Evolutionary conservation across 2,888 invertebrate species (phyloP).

Genomic region (Ormyrus labotus): DNA sequence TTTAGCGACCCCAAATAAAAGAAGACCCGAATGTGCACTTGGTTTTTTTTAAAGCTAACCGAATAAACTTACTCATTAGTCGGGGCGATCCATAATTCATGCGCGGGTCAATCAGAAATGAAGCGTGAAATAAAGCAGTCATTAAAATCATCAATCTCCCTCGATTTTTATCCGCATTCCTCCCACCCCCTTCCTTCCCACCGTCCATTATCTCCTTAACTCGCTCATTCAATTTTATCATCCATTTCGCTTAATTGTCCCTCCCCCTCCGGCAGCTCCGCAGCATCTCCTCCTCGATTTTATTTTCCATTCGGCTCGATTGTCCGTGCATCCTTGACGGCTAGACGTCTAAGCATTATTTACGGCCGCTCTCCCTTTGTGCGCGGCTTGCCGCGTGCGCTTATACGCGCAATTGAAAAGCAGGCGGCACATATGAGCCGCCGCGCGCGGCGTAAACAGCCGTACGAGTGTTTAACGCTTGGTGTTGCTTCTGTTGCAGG

Average conservation of each 20-base stretch:
- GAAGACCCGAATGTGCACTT: too few species aligned
- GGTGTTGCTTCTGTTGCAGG: conserved; percentile 55
- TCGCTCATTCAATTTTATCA: conserved; percentile 50
- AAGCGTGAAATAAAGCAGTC: conserved; percentile 16
- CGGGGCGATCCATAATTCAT: not conserved
- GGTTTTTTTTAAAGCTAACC: too few species aligned
- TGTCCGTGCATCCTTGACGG: conserved; percentile 9
- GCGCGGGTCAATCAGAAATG: not conserved
- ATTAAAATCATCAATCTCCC: conserved; percentile 22
- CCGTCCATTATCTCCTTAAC: conserved; percentile 39
- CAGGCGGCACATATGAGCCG: not conserved
- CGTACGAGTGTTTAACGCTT: too few species aligned
- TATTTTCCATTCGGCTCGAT: conserved; percentile 50
- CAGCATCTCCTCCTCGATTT: conserved; percentile 29
- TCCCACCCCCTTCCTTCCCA: not conserved
- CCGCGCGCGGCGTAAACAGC: too few species aligned
- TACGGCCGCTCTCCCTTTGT: conserved; percentile 29
- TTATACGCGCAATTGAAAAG: conserved; percentile 44
- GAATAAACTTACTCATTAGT: too few species aligned
- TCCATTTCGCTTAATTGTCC: conserved; percentile 52
- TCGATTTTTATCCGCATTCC: conserved; percentile 15
- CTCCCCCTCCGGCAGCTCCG: not conserved
- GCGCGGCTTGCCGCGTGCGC: conserved; percentile 27
- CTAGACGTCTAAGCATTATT: conserved; percentile 34
- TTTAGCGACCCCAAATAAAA: too few species aligned